Evolutionary conservation across 2,888 invertebrate genomes (phyloP), one percentile per base, ranked within the genome.

Genomic region (Dioctria linearis): DNA sequence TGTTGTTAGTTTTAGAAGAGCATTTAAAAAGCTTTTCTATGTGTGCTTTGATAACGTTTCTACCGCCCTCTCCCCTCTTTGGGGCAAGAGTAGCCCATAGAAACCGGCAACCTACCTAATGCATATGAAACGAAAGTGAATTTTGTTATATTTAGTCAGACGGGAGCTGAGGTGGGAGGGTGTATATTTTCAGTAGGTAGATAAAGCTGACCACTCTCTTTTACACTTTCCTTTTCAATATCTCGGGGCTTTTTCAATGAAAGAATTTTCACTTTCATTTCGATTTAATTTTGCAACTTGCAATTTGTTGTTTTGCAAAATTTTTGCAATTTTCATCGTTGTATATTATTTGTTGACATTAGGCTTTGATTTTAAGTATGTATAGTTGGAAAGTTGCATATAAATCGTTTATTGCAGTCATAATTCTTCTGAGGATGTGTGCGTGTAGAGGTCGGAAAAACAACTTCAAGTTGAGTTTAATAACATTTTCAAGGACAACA

Each of bases 401-500:
- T 13, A 3, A 46, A 5, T 11, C 57, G 5, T 11, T 8, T 57
- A 61, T 61, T 25, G 5, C 46, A 63, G 61, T 46, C 63, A 63
- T 13, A 25, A n/a, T 43, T 76, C 25, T 25, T 25, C 2, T 25
- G 25, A 25, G 25, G 25, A 25, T 63, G 49, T 63, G 76, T 76
- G 51, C 49, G 76, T 63, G 76, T 63, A 39, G 76, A 76, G 76
- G 76, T 63, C 63, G 76, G 49, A 76, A 76, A 76, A 63, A 25
- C 25, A 76, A 63, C 46, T 46, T 42, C 43, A 6, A 11, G 40
- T 4, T 42, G 76, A 49, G 76, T 76, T 76, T 76, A 76, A 76
- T 63, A 76, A 76, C 76, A 63, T 76, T 63, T 76, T 76, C 76
- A 76, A 76, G 76, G 76, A 76, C 76, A 25, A 25, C 25, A 76